Conservation (phyloP, 2,113 vertebrate genomes). For the Cyanoramphus novaezelandiae region DNA sequence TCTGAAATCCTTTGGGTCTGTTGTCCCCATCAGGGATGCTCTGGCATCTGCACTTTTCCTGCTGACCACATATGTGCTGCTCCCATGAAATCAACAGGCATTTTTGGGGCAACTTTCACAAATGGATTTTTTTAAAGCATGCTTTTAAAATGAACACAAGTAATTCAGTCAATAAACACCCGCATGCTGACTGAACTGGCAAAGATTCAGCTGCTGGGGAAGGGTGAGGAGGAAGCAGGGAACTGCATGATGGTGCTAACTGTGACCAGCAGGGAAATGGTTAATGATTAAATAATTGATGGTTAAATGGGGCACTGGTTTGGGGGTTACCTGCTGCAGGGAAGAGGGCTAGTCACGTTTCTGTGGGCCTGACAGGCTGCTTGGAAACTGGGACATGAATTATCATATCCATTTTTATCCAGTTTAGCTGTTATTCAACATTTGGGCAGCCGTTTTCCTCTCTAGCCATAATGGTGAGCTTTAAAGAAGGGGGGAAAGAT, state of each 20-base stretch:
- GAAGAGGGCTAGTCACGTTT: neutral
- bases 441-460: neutral
- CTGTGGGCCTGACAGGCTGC: neutral
- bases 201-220: neutral
- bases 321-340: neutral
- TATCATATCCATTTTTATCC: neutral
- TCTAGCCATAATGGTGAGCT: neutral
- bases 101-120: neutral
- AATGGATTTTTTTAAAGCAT: neutral
- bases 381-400: neutral
- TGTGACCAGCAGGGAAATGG: neutral
- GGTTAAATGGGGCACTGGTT: neutral
- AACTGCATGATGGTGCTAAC: neutral
- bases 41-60: neutral
- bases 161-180: neutral
- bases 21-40: neutral
- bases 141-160: neutral
- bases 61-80: neutral
- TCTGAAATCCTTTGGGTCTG: neutral
- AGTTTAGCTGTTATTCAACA: neutral
- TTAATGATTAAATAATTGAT: neutral
- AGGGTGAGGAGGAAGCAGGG: neutral
- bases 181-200: fast-evolving
- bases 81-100: neutral
- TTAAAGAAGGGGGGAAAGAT: neutral